Conservation (phyloP, 64 coral and sea anemone species). For the Stichodactyla mertensii region DNA sequence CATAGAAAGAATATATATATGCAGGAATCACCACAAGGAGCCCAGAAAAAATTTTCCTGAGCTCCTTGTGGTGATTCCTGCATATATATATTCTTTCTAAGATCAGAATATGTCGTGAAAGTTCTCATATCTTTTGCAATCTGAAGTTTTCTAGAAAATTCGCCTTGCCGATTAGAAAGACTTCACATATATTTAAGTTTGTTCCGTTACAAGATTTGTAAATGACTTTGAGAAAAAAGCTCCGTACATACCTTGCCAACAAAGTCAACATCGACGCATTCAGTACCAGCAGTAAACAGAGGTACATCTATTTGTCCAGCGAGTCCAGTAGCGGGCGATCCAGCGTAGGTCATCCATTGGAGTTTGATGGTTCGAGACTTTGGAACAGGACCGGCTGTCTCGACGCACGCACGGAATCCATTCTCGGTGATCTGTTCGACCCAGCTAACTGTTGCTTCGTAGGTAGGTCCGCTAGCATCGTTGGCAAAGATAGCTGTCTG, state of each 20-base stretch:
- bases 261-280: constrained; percentile 30
- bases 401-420: constrained; percentile 36
- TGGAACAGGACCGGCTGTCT: constrained; percentile 28
- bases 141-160: too few relatives aligned
- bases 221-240: neutral
- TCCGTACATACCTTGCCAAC: constrained; percentile 22
- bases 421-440: constrained; percentile 27
- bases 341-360: constrained; percentile 37
- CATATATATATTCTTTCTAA: too few relatives aligned
- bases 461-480: constrained; percentile 29
- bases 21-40: too few relatives aligned
- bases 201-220: too few relatives aligned
- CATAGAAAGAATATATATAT: too few relatives aligned
- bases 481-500: neutral
- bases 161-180: too few relatives aligned
- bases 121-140: too few relatives aligned
- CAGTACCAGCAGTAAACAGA: constrained; percentile 41
- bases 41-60: too few relatives aligned
- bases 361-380: constrained; percentile 4
- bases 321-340: constrained; percentile 23
- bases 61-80: too few relatives aligned
- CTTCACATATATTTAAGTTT: too few relatives aligned
- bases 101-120: too few relatives aligned
- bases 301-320: constrained; percentile 21
- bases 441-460: constrained; percentile 45